phyloP scores from a whole-genome alignment of 2,797 vertebrate species.

The Takifugu rubripes region DNA sequence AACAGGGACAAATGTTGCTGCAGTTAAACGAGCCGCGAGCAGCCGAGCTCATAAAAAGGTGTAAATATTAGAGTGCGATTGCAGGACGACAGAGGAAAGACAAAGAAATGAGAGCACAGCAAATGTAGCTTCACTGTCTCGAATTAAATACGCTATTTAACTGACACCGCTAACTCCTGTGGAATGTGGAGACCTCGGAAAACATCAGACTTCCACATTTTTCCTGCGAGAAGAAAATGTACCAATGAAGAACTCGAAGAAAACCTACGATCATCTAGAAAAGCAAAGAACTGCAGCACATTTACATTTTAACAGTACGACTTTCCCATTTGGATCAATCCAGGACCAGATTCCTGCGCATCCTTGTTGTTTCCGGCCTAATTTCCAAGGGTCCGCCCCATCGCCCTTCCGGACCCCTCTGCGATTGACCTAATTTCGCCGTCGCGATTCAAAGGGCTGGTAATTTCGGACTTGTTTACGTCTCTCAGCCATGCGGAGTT shows the following conservation, averaged over 20 bases:
- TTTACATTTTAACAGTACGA: no score
- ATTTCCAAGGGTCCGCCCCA: no score
- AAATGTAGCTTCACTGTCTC: neutral
- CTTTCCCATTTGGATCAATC: no score
- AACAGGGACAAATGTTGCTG: constrained; percentile 49
- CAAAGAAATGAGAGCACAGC: neutral
- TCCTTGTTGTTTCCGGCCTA: constrained; percentile 18
- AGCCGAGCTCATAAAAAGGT: constrained; percentile 25
- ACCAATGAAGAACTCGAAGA: no score
- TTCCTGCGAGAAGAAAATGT: no score
- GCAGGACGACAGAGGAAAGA: neutral
- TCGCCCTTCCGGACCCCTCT: no score
- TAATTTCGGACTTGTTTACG: constrained; percentile 77
- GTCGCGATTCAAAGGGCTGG: constrained; percentile 60
- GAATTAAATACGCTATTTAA: no score
- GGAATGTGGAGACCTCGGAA: neutral
- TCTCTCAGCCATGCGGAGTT: constrained; percentile 68
- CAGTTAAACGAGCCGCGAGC: constrained; percentile 47
- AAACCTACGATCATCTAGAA: no score
- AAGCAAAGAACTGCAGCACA: no score
- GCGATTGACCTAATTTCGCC: neutral
- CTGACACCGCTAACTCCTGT: no score
- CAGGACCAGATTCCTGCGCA: no score
- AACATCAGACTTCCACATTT: neutral
- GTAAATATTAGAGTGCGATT: constrained; percentile 39